A percentile compares a stretch with the other conserved stretches of the same genome.
phyloP scores from a whole-genome alignment of 2,888 invertebrate species.

The Octonoba sinensis region DNA sequence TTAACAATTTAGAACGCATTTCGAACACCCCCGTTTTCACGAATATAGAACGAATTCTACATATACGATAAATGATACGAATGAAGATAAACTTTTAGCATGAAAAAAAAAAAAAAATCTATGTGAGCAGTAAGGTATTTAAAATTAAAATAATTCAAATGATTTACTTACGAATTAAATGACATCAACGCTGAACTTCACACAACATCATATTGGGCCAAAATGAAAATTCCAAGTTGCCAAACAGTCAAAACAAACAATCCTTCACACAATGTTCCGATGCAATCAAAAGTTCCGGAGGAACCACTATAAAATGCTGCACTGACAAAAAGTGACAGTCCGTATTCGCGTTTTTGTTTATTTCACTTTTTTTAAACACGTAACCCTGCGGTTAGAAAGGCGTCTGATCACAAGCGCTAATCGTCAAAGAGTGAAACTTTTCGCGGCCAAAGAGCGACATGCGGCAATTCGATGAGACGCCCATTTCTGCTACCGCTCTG shows the following conservation, averaged over 20 bases:
- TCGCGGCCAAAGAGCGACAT: conserved; percentile 32
- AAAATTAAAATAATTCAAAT: not conserved
- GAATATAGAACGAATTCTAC: no score
- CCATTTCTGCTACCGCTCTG: conserved; percentile 8
- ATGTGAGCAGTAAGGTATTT: not conserved
- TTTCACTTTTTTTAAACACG: not conserved
- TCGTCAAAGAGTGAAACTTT: conserved; percentile 56
- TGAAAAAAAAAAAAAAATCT: not conserved
- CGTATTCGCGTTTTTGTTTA: conserved; percentile 9
- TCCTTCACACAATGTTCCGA: conserved; percentile 14
- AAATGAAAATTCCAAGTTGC: not conserved
- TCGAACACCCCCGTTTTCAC: no score
- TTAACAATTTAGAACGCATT: no score
- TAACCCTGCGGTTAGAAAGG: not conserved
- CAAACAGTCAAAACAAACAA: conserved; percentile 14
- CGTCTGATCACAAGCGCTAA: conserved; percentile 45
- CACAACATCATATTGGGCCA: not conserved
- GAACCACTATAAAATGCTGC: conserved; percentile 4
- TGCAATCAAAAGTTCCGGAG: conserved; percentile 4
- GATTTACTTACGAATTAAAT: conserved; percentile 9
- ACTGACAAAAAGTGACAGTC: not conserved
- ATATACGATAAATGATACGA: no score
- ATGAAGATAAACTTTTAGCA: no score
- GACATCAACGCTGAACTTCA: conserved; percentile 15
- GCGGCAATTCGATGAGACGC: conserved; percentile 2